A percentile compares a stretch with the other conserved stretches of the same genome.
phyloP scores from a whole-genome alignment of 2,113 vertebrate genomes.

The Accipiter cooperii region DNA sequence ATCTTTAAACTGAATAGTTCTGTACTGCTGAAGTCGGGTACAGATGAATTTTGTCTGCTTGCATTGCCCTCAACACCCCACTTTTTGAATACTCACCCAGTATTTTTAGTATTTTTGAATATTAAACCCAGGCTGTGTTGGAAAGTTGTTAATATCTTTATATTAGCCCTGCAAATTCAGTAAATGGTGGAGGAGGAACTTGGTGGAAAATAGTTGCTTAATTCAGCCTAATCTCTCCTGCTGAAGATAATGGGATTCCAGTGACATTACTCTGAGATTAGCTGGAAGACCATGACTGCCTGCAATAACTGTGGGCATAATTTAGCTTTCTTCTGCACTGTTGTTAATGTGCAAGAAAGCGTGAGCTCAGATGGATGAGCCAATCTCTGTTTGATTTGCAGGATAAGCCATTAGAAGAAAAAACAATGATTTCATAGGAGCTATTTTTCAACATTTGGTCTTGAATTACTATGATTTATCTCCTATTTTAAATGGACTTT shows the following conservation, averaged over 20 bases:
- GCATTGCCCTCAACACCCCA: too few relatives aligned
- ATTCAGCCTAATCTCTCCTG: neutral
- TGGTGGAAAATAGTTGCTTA: neutral
- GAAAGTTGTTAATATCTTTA: neutral
- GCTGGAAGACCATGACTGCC: neutral
- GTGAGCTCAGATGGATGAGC: neutral
- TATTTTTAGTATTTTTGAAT: too few relatives aligned
- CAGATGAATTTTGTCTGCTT: neutral
- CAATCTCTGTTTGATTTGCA: slow-evolving; percentile 5
- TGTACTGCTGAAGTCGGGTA: neutral
- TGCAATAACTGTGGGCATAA: slow-evolving; percentile 13
- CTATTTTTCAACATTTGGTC: too few relatives aligned
- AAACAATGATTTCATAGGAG: slow-evolving; percentile 43
- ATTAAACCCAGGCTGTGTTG: neutral
- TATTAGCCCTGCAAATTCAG: neutral
- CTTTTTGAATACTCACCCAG: neutral
- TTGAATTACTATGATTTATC: too few relatives aligned
- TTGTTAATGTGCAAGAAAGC: slow-evolving; percentile 33
- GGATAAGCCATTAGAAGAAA: neutral
- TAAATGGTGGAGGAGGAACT: neutral
- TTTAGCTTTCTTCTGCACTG: slow-evolving; percentile 10
- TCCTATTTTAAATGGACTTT: too few relatives aligned
- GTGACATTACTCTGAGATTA: neutral
- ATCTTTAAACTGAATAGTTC: neutral
- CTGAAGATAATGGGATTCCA: slow-evolving; percentile 15